These are phyloP conservation scores for Hydrozoanthus tunicans DNA, from an alignment of 64 coral and sea anemone genomes.

Conservation along the genomic window DNA sequence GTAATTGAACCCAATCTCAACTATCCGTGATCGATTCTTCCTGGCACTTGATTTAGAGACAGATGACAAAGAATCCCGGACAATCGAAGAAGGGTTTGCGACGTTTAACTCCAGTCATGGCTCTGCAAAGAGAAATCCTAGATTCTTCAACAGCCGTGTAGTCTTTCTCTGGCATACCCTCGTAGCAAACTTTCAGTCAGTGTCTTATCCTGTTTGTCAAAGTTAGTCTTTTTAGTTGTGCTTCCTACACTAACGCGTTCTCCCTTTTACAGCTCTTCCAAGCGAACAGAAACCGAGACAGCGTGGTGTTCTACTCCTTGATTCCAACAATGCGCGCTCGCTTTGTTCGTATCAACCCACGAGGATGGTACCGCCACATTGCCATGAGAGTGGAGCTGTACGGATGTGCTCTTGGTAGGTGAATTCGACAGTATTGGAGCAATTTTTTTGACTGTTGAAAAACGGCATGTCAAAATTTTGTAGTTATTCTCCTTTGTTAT, in stretches of 20 bases:
- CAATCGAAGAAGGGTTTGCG: too few species aligned
- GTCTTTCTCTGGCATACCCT: too few species aligned
- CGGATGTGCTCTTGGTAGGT: slow-evolving; percentile 48
- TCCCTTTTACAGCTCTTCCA: slow-evolving; percentile 15
- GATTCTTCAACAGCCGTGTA: too few species aligned
- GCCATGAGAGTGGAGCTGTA: slow-evolving; percentile 54
- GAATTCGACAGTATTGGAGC: background rate
- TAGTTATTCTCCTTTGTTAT: too few species aligned
- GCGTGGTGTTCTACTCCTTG: slow-evolving; percentile 46
- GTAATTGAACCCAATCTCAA: too few species aligned
- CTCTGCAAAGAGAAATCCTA: too few species aligned
- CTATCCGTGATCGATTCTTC: too few species aligned
- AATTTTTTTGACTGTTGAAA: background rate
- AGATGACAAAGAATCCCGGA: too few species aligned
- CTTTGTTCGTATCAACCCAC: slow-evolving; percentile 55
- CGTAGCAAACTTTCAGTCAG: too few species aligned
- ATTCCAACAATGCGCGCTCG: slow-evolving; percentile 42
- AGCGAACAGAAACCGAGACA: slow-evolving; percentile 53
- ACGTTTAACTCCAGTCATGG: too few species aligned
- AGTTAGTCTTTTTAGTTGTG: background rate
- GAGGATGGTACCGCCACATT: slow-evolving; percentile 39
- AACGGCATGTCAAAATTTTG: background rate
- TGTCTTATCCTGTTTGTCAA: background rate
- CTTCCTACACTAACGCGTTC: background rate
- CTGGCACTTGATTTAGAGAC: too few species aligned